phyloP scores from a whole-genome alignment of 1,140 invertebrate genomes.

The Hypothenemus hampei region DNA sequence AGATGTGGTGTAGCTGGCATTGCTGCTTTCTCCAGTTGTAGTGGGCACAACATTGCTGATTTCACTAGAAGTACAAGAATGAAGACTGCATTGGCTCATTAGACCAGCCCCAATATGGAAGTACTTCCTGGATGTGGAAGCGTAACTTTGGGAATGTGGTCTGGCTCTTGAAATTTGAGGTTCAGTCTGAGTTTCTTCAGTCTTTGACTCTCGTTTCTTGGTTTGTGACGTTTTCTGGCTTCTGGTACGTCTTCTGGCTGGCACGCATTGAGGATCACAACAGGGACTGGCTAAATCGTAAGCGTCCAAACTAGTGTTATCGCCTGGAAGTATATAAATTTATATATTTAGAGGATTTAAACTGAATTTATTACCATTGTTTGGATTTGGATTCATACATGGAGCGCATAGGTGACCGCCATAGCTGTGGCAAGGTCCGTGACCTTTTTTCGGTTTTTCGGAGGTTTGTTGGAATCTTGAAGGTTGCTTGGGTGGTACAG shows the following conservation, averaged over 20 bases:
- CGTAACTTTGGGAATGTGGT: slow-evolving; percentile 45
- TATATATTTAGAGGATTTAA: no score
- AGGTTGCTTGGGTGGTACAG: slow-evolving; percentile 34
- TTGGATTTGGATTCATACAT: slow-evolving; percentile 49
- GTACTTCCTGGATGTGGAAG: slow-evolving; percentile 41
- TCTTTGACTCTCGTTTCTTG: slow-evolving; percentile 53
- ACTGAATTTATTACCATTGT: slow-evolving; percentile 29
- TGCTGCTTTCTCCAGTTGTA: slow-evolving; percentile 61
- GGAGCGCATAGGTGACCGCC: slow-evolving; percentile 66
- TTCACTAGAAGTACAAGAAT: slow-evolving; percentile 74
- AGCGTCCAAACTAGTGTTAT: slow-evolving; percentile 72
- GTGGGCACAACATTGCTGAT: slow-evolving; percentile 52
- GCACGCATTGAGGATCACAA: slow-evolving; percentile 77
- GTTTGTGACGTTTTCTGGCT: slow-evolving; percentile 57
- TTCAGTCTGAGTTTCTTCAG: slow-evolving; percentile 48
- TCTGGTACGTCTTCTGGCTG: slow-evolving; percentile 58
- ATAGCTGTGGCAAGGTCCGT: slow-evolving; percentile 36
- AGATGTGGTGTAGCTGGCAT: slow-evolving; percentile 71
- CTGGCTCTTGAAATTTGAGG: slow-evolving; percentile 42
- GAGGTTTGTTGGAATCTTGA: slow-evolving; percentile 46
- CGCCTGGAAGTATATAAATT: slow-evolving; percentile 40
- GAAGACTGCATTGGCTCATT: slow-evolving; percentile 72
- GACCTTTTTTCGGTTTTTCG: slow-evolving; percentile 39
- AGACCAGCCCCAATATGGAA: slow-evolving; percentile 57
- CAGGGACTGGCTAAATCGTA: slow-evolving; percentile 79